A percentile compares a stretch with the other conserved stretches of the same genome.
phyloP scores from a whole-genome alignment of 1,140 invertebrate species.

The Calliopsis andreniformis region DNA sequence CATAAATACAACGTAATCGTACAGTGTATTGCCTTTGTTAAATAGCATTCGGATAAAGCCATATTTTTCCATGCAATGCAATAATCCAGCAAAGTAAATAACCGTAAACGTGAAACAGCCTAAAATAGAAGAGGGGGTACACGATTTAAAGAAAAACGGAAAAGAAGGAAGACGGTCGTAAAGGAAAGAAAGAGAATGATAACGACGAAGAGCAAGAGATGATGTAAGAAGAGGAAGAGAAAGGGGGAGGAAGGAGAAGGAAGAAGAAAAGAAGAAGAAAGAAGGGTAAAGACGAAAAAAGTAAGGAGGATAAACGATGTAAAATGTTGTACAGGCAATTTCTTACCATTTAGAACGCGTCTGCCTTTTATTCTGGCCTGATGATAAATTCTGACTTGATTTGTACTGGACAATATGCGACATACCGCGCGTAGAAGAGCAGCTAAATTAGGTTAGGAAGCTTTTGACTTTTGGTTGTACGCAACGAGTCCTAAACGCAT shows the following conservation, averaged over 20 bases:
- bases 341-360: conserved; percentile 60
- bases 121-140: conserved; percentile 73
- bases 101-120: conserved; percentile 65
- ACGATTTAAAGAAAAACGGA: conserved; percentile 63
- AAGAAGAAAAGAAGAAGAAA: neutral
- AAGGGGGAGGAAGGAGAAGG: too few relatives aligned
- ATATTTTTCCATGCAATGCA: conserved; percentile 82
- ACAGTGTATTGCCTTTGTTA: conserved; percentile 79
- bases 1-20: conserved; percentile 49
- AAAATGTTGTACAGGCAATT: conserved; percentile 40
- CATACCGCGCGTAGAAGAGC: conserved; percentile 50
- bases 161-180: conserved; percentile 26
- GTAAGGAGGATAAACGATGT: conserved; percentile 10
- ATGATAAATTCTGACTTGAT: conserved; percentile 62
- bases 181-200: conserved; percentile 10
- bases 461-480: conserved; percentile 46
- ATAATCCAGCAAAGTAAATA: conserved; percentile 77
- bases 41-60: conserved; percentile 80
- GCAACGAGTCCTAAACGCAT: neutral
- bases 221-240: neutral
- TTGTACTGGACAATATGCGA: conserved; percentile 63
- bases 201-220: neutral
- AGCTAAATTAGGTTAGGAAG: conserved; percentile 57
- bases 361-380: conserved; percentile 65
- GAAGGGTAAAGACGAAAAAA: neutral